Evolutionary conservation across 2,797 vertebrate genomes (phyloP).

Genomic region (Myotis myotis): DNA sequence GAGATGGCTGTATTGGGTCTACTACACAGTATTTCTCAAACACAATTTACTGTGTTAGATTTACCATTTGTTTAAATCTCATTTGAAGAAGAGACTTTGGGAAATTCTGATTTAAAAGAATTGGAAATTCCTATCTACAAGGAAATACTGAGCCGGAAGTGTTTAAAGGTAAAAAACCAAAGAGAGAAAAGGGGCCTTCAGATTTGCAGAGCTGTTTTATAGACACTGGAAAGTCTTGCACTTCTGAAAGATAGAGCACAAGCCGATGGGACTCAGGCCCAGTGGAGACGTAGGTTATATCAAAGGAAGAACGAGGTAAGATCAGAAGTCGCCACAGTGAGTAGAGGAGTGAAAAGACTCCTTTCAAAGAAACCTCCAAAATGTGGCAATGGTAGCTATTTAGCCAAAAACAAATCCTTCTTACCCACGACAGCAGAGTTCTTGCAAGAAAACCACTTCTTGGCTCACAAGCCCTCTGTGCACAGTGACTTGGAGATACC

Average conservation of each 20-base stretch:
- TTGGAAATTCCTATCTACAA: background rate
- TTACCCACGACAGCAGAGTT: background rate
- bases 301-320: background rate
- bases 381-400: background rate
- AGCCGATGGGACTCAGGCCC: background rate
- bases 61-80: background rate
- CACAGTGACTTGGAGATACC: background rate
- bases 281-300: background rate
- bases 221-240: background rate
- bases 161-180: background rate
- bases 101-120: background rate
- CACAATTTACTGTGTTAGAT: background rate
- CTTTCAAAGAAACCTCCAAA: background rate
- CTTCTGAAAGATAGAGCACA: background rate
- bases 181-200: constrained; percentile 6
- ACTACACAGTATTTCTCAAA: background rate
- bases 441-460: background rate
- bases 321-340: background rate
- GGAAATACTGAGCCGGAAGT: background rate
- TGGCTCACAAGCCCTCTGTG: background rate
- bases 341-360: background rate
- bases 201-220: background rate
- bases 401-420: background rate
- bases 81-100: background rate
- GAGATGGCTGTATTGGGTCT: background rate